These are phyloP conservation scores for Phocides pigmalion DNA, from an alignment of 1,140 invertebrate genomes.

Conservation along the genomic window DNA sequence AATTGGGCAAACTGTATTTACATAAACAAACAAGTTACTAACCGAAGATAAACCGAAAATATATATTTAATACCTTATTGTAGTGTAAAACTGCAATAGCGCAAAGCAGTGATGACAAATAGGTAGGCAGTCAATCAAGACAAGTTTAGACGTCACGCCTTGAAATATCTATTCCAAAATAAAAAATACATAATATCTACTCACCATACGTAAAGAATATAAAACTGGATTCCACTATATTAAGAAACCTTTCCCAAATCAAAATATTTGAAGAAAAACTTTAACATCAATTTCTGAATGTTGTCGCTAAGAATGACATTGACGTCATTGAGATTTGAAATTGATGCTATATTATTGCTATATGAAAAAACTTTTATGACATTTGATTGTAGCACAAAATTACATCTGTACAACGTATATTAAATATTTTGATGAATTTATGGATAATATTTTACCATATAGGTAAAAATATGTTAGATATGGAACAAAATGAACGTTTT, in stretches of 20 bases:
- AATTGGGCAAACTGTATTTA: background rate
- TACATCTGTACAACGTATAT: too few relatives aligned
- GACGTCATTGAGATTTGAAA: background rate
- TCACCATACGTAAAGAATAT: slow-evolving; percentile 8
- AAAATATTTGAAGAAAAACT: background rate
- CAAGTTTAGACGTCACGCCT: background rate
- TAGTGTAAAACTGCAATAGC: slow-evolving; percentile 3
- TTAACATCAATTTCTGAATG: background rate
- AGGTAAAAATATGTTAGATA: too few relatives aligned
- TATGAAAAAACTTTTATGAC: too few relatives aligned
- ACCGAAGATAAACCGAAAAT: background rate
- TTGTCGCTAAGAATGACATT: slow-evolving; percentile 10
- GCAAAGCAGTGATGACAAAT: slow-evolving; percentile 17
- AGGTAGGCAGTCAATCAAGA: background rate
- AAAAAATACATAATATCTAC: background rate
- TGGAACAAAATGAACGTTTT: too few relatives aligned
- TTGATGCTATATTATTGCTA: too few relatives aligned
- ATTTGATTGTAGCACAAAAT: too few relatives aligned
- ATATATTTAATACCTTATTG: background rate
- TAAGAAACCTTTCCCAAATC: slow-evolving; percentile 1
- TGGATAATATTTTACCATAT: too few relatives aligned
- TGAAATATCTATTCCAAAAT: background rate
- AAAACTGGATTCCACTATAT: background rate
- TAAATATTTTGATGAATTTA: too few relatives aligned
- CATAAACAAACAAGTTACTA: background rate